phyloP scores from a whole-genome alignment of 2,797 vertebrate genomes.

The Limosa lapponica region DNA sequence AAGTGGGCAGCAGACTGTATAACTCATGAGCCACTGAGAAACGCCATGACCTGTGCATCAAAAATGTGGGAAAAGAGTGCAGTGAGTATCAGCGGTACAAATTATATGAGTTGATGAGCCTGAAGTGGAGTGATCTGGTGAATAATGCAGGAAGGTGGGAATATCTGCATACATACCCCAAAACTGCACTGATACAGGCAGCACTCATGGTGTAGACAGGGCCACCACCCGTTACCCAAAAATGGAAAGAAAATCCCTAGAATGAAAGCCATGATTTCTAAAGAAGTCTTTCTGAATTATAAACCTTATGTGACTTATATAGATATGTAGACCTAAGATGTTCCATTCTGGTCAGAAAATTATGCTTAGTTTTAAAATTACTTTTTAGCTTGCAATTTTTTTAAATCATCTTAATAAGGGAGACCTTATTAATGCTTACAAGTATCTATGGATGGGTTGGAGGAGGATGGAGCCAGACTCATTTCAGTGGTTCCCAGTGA shows the following conservation, averaged over 20 bases:
- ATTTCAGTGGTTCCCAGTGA: no score
- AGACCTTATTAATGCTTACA: no score
- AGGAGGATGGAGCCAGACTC: no score
- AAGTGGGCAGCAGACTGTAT: neutral
- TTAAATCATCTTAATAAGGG: neutral
- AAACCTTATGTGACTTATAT: neutral
- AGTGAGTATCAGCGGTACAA: neutral
- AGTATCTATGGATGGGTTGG: no score
- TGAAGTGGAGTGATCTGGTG: neutral
- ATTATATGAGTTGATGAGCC: neutral
- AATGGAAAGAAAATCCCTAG: neutral
- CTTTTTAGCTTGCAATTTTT: neutral
- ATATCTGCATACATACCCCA: neutral
- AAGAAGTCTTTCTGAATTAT: neutral
- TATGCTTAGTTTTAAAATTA: neutral
- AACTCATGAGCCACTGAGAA: neutral
- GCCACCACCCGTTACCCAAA: rapidly evolving
- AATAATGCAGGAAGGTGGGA: neutral
- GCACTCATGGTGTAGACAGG: neutral
- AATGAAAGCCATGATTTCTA: neutral
- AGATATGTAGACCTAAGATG: neutral
- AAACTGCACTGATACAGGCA: neutral
- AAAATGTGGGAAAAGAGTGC: neutral
- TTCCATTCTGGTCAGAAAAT: neutral
- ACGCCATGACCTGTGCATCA: neutral